Evolutionary conservation across 2,113 vertebrate species (phyloP).

Genomic region (Jaculus jaculus): DNA sequence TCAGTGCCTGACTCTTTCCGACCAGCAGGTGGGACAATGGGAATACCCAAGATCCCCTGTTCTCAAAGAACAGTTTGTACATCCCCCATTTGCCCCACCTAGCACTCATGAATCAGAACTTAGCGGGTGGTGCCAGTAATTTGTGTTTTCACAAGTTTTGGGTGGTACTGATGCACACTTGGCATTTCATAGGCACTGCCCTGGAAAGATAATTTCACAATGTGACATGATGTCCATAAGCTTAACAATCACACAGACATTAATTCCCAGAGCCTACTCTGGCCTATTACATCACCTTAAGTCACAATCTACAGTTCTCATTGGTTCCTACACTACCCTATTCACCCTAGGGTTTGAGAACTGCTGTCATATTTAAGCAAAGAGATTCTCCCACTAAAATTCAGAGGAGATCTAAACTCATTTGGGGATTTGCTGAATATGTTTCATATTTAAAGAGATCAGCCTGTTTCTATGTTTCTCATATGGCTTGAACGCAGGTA

Average conservation of each 20-base stretch:
- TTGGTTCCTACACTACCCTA: not conserved
- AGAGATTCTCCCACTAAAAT: not conserved
- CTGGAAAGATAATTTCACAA: not conserved
- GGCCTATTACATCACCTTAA: not conserved
- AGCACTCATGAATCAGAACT: not conserved
- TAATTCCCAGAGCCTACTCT: not conserved
- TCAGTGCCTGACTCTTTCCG: not conserved
- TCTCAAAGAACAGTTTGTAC: not conserved
- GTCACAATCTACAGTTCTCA: not conserved
- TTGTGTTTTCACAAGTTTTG: not conserved
- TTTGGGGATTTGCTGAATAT: not conserved
- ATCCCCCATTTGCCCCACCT: not conserved
- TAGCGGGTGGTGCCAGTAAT: rapidly evolving
- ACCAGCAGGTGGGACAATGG: not conserved
- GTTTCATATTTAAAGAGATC: not conserved
- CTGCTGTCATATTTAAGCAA: not conserved
- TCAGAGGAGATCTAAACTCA: not conserved
- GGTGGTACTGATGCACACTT: rapidly evolving
- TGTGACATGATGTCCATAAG: not conserved
- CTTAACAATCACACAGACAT: not conserved
- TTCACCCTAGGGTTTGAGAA: not conserved
- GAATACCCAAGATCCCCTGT: rapidly evolving
- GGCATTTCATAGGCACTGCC: not conserved
- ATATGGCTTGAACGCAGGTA: not conserved
- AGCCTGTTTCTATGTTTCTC: not conserved